Percentiles rank a stretch among this genome's conserved stretches.
phyloP scores from a whole-genome alignment of 1,140 invertebrate genomes.

The Drosophila cardini region DNA sequence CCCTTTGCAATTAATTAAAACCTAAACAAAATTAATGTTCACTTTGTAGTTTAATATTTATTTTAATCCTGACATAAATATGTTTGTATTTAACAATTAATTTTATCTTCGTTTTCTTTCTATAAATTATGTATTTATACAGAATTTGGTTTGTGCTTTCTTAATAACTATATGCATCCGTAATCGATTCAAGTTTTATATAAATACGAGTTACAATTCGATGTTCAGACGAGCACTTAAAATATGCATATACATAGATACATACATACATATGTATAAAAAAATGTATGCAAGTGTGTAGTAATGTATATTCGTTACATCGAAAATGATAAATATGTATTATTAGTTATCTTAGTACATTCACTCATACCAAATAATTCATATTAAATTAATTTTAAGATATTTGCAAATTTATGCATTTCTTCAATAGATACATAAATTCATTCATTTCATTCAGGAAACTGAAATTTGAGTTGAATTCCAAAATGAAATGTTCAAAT shows the following conservation, averaged over 20 bases:
- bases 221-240: slow-evolving; percentile 54
- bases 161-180: slow-evolving; percentile 36
- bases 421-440: too few relatives aligned
- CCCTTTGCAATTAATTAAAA: too few relatives aligned
- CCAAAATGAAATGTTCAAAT: background rate
- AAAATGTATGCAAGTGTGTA: too few relatives aligned
- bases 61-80: background rate
- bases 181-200: slow-evolving; percentile 35
- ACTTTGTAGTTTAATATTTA: slow-evolving; percentile 7
- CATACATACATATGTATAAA: too few relatives aligned
- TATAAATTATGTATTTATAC: slow-evolving; percentile 35
- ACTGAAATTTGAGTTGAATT: too few relatives aligned
- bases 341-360: slow-evolving; percentile 1
- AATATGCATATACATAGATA: background rate
- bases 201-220: slow-evolving; percentile 42
- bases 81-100: slow-evolving; percentile 2
- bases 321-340: slow-evolving; percentile 4
- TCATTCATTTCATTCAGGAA: background rate
- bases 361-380: too few relatives aligned
- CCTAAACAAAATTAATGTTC: too few relatives aligned
- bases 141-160: slow-evolving; percentile 72
- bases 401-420: background rate
- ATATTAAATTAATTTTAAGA: slow-evolving; percentile 4
- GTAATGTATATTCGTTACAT: slow-evolving; percentile 7
- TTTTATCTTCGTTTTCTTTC: slow-evolving; percentile 2